A percentile compares a stretch with the other conserved stretches of the same genome.
phyloP scores from a whole-genome alignment of 1,140 invertebrate species.

The Forficula auricularia region DNA sequence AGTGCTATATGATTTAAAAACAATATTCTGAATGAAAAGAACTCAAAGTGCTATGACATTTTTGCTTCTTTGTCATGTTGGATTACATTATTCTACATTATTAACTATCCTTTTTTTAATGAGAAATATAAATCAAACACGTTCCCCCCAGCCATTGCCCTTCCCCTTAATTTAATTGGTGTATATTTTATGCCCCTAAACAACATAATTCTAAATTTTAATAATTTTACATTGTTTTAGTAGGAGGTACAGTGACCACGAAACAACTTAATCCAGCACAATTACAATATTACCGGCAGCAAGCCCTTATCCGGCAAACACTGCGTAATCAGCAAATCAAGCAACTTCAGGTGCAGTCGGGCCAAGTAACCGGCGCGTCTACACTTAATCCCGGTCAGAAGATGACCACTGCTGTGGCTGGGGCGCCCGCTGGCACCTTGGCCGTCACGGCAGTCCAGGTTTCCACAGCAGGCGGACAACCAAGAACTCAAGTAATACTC shows the following conservation, averaged over 20 bases:
- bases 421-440: conserved; percentile 4
- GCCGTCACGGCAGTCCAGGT: conserved; percentile 18
- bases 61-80: no score
- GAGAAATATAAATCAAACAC: no score
- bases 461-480: not conserved
- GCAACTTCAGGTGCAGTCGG: conserved; percentile 19
- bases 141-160: not conserved
- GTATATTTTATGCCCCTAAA: not conserved
- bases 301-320: conserved; percentile 26
- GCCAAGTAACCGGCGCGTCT: conserved; percentile 16
- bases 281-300: conserved; percentile 31
- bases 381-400: conserved; percentile 12
- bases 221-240: conserved; percentile 2
- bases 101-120: no score
- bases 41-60: no score
- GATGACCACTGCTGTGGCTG: conserved; percentile 15
- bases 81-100: no score
- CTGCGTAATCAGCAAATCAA: conserved; percentile 5
- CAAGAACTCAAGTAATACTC: no score
- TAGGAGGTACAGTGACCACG: conserved; percentile 20
- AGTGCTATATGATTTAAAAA: no score
- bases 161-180: not conserved
- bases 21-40: no score
- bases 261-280: conserved; percentile 35
- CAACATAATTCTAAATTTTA: not conserved